Evolutionary conservation across 2,113 vertebrate genomes (phyloP).

Genomic region (Thalassarche chlororhynchos): DNA sequence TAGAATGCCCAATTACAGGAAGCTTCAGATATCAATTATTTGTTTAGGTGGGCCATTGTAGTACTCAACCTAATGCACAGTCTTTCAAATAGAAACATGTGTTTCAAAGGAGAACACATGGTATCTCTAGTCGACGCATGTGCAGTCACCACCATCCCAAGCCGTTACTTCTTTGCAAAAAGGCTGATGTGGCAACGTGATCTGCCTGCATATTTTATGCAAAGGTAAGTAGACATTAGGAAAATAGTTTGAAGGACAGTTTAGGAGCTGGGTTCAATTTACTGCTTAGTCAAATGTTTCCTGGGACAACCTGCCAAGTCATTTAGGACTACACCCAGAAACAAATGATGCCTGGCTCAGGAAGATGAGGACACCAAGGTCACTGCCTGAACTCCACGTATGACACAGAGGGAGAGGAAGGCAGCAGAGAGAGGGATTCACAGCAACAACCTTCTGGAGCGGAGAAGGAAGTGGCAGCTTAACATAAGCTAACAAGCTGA

Average conservation of each 20-base stretch:
- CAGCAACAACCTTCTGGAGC: not conserved
- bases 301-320: not conserved
- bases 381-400: not conserved
- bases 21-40: not conserved
- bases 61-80: not conserved
- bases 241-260: not conserved
- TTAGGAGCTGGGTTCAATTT: not conserved
- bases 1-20: not conserved
- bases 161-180: not conserved
- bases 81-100: not conserved
- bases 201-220: not conserved
- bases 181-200: accelerated
- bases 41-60: not conserved
- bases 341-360: accelerated
- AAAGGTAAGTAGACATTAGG: not conserved
- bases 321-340: not conserved
- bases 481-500: not conserved
- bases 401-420: not conserved
- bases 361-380: not conserved
- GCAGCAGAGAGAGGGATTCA: not conserved
- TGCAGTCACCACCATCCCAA: not conserved
- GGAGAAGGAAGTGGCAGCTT: not conserved
- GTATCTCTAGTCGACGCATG: not conserved
- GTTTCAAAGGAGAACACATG: not conserved
- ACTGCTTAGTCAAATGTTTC: not conserved